Evolutionary conservation across 1,140 invertebrate genomes (phyloP), one percentile per base, ranked within the genome.

Genomic region (Streblospio benedicti): DNA sequence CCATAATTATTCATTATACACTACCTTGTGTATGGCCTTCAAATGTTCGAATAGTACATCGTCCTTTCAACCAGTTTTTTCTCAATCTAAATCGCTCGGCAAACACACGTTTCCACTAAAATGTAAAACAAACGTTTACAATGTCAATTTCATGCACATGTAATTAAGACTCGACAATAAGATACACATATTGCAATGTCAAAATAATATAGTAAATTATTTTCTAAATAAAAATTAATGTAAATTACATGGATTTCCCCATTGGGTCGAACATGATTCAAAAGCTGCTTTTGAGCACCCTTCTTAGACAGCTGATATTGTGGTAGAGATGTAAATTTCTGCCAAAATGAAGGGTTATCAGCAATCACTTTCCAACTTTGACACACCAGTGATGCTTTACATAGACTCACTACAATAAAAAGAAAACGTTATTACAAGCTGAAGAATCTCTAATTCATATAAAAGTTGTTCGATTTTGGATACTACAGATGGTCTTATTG

Each of bases 31-130:
- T 71, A 59, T 80, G 79, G 43, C 79, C 79, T 70, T 80, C 75
- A 74, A 81, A 81, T 27, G 79, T 81, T 38, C 79, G 62, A 3
- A 81, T 78, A 57, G 79, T 76, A 66, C 75, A 76, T 44, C 71
- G 57, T 23, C 75, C 76, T 50, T 67, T 69, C 25, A 76, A 62
- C 76, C 76, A 78, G 61, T 76, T 76, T 53, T 72, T 74, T n/a
- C 73, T 59, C 18, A 78, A 51, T 30, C 72, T 59, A 60, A 67
- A 78, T 55, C 73, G 60, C 47, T 78, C 76, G 41, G 74, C 72
- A 72, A 76, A 78, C 9, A 78, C 72, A 61, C 70, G 69, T 61
- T 76, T 76, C 76, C 76, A 78, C 76, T 78, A 49, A 20, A 70
- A 67, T 27, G 65, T 38, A 55, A 52, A 56, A 55, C n/a, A 62